Evolutionary conservation across 2,888 invertebrate species (phyloP), one percentile per base, ranked within the genome.

Genomic region (Oscheius sp.): DNA sequence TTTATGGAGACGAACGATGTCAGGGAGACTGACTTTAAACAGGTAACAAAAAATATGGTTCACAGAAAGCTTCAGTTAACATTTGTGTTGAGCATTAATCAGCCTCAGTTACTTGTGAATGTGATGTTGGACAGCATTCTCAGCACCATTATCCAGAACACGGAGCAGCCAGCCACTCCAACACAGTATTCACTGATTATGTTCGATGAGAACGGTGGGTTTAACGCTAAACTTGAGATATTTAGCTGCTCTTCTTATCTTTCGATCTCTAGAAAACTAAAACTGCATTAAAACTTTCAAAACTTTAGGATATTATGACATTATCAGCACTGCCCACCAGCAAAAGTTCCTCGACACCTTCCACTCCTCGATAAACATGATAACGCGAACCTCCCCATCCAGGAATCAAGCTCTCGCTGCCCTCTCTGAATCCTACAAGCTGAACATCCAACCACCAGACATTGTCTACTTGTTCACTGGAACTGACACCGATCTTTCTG

Each of bases 1-100:
- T 82, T 75, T 47, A 55, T 84, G 50, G 79, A 79, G 51, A 78
- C 76, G 2, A 81, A 81, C 55, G 84, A 82, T 70, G 79, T 79
- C 53, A 75, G 77, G 33, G 76, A 77, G 29, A 66, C 58, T n/a
- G 63, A 71, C 42, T 79, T 74, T 72, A 77, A 79, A 60, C 81
- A 80, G 73, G 63, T 80, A 21, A 13, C 4, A 62, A 37, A 32
- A n/a, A 37, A 37, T 11, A 33, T 11, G 65, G 58, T 48, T 51
- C 33, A 73, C 51, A 51, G 10, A 37, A 48, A 55, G 37, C 32
- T 58, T 59, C 51, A 75, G 68, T 29, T 79, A 9, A 78, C 77
- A 3, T 84, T 84, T 51, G 76, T 81, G 11, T 74, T 84, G 11
- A 78, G 82, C 75, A 70, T 77, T 33, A 80, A 82, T 59, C 70